Evolutionary conservation across 2,113 vertebrate species (phyloP).

Genomic region (Mobula birostris): DNA sequence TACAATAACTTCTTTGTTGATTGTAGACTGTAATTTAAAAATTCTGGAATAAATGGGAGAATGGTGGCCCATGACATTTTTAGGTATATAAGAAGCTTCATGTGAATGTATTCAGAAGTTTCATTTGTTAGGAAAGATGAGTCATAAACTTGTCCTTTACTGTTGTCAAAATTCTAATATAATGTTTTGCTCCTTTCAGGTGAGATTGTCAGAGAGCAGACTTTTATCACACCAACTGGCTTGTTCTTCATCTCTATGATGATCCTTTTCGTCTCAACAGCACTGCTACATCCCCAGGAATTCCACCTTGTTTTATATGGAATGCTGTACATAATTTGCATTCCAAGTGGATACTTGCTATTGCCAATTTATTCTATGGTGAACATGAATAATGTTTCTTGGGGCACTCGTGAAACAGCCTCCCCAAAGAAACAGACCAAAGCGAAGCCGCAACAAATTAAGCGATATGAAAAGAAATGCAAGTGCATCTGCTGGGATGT

Average conservation of each 20-base stretch:
- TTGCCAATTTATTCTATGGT: conserved; percentile 69
- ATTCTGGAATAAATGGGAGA: neutral
- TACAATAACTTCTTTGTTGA: neutral
- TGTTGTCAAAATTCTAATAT: neutral
- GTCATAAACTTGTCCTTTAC: neutral
- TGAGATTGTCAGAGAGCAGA: conserved; percentile 60
- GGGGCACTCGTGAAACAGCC: conserved; percentile 66
- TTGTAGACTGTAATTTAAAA: neutral
- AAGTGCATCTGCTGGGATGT: conserved; percentile 63
- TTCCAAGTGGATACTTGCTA: conserved; percentile 68
- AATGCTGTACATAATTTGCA: conserved; percentile 70
- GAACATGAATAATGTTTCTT: conserved; percentile 69
- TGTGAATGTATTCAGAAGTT: no score
- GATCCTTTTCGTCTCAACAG: conserved; percentile 58
- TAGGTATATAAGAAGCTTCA: neutral
- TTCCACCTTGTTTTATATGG: conserved; percentile 61
- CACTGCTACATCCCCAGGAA: conserved; percentile 63
- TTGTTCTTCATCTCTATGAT: conserved; percentile 64
- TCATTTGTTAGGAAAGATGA: neutral
- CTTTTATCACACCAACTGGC: conserved; percentile 64
- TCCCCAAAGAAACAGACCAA: conserved; percentile 49
- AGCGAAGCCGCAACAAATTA: conserved; percentile 40
- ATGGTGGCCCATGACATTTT: neutral
- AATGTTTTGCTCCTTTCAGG: conserved; percentile 45
- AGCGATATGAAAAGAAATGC: conserved; percentile 56